Conservation (phyloP, 1,140 invertebrate genomes). For the Nasonia longicornis region DNA sequence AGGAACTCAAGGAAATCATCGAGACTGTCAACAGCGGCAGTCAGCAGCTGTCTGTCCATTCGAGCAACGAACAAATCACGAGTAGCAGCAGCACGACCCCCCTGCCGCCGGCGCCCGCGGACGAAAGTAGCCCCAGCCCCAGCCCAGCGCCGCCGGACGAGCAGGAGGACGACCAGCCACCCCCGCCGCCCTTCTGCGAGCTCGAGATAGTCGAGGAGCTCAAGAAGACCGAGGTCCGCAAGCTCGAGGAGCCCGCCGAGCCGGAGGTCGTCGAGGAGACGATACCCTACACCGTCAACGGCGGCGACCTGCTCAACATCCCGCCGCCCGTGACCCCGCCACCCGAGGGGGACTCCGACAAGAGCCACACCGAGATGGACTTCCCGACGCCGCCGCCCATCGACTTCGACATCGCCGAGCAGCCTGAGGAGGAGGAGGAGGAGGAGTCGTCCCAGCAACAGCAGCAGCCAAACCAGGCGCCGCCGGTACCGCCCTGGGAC, state of each 20-base stretch:
- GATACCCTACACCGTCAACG: not conserved
- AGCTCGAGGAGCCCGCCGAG: not conserved
- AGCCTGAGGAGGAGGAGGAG: not conserved
- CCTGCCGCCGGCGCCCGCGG: not conserved
- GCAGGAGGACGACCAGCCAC: not conserved
- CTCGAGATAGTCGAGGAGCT: slow-evolving; percentile 34
- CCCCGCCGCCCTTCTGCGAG: not conserved
- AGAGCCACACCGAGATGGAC: not conserved
- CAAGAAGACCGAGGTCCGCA: slow-evolving; percentile 9
- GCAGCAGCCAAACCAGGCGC: not conserved
- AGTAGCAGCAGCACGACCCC: not conserved
- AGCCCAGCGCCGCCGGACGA: not conserved
- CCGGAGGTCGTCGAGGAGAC: not conserved
- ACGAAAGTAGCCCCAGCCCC: not conserved
- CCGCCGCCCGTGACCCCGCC: slow-evolving; percentile 25
- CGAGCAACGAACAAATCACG: slow-evolving; percentile 13
- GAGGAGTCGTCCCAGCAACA: not conserved
- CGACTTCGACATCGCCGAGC: slow-evolving; percentile 39
- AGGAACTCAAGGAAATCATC: slow-evolving; percentile 44
- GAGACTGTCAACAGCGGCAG: not conserved
- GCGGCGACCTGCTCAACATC: slow-evolving; percentile 32
- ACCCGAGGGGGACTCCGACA: slow-evolving; percentile 4
- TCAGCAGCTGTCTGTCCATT: slow-evolving; percentile 5
- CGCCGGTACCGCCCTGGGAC: slow-evolving; percentile 26
- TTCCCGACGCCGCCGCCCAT: slow-evolving; percentile 43